phyloP scores from a whole-genome alignment of 2,797 vertebrate genomes.

The Dendrocincla tyrannina region DNA sequence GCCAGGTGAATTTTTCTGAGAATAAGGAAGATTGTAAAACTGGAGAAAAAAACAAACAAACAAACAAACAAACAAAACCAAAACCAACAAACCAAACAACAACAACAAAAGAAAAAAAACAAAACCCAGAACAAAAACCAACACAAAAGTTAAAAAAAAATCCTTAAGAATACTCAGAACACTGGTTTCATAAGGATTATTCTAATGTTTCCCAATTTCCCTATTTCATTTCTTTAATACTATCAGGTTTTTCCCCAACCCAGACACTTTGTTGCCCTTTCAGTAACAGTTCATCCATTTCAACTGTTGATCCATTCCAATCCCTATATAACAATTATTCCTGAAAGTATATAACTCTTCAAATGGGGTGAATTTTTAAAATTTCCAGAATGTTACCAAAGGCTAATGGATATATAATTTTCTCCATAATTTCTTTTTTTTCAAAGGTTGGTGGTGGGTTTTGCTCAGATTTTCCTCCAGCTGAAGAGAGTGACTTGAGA shows the following conservation, averaged over 20 bases:
- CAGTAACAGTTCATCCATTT: background rate
- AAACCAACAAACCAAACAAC: too few relatives aligned
- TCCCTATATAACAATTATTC: background rate
- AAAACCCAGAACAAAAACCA: fast-evolving
- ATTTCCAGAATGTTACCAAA: background rate
- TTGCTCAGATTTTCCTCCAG: background rate
- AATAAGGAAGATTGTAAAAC: background rate
- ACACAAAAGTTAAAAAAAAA: background rate
- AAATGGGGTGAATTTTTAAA: background rate
- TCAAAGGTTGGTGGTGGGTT: background rate
- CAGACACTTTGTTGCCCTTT: background rate
- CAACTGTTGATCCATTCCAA: background rate
- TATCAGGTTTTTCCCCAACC: background rate
- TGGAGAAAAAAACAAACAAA: background rate
- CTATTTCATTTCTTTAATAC: background rate
- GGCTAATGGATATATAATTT: background rate
- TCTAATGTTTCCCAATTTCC: background rate
- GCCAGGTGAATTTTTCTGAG: background rate
- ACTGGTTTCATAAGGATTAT: background rate
- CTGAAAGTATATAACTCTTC: background rate
- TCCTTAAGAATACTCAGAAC: background rate
- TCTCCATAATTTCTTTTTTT: background rate
- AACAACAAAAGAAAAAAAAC: too few relatives aligned
- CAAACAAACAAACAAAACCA: too few relatives aligned
- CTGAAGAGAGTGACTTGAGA: background rate